These are phyloP conservation scores for Andrena marginata DNA, from an alignment of 2,888 invertebrate genomes.

Conservation along the genomic window DNA sequence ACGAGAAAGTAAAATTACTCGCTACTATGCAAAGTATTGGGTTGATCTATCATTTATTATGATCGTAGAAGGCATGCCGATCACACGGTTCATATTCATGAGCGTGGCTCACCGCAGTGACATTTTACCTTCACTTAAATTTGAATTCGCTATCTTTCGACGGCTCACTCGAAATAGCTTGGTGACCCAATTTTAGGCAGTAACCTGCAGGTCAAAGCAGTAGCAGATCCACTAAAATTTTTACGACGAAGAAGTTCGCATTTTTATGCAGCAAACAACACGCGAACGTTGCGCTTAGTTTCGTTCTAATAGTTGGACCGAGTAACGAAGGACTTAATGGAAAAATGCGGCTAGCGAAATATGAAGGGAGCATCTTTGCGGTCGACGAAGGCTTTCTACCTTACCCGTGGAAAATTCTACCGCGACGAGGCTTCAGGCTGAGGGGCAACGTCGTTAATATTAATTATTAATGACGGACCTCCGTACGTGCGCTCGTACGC, in stretches of 20 bases:
- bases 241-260: background rate
- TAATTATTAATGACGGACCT: constrained; percentile 35
- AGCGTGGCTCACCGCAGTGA: background rate
- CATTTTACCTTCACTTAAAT: constrained; percentile 9
- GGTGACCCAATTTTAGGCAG: constrained; percentile 8
- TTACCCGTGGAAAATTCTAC: background rate
- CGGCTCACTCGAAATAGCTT: constrained; percentile 4
- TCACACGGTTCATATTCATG: background rate
- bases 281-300: background rate
- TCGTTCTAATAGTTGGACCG: background rate
- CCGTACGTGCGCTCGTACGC: constrained; percentile 9
- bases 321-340: background rate
- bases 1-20: background rate
- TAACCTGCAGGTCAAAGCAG: background rate
- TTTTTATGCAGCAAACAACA: background rate
- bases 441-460: constrained; percentile 23
- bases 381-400: background rate
- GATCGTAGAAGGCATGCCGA: background rate
- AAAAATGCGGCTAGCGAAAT: too few species aligned
- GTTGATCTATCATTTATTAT: background rate
- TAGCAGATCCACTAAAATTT: background rate
- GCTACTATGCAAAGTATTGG: background rate
- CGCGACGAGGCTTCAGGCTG: background rate
- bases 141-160: constrained; percentile 23
- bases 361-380: background rate